A percentile compares a stretch with the other conserved stretches of the same genome.
These are phyloP conservation scores for Petrolisthes manimaculis DNA, from an alignment of 2,888 invertebrate genomes.

Conservation along the genomic window DNA sequence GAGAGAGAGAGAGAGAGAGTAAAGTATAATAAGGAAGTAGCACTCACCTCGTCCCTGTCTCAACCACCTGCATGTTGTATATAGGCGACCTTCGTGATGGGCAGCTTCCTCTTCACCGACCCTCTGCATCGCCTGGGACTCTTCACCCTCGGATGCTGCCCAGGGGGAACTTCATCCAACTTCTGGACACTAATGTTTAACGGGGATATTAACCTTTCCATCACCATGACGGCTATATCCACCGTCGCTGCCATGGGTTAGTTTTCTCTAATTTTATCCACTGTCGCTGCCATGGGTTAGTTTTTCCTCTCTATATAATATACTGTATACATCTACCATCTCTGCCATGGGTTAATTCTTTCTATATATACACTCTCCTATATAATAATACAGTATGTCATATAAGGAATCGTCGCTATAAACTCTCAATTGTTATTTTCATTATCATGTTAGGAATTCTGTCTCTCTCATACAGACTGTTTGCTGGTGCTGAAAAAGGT, in stretches of 20 bases:
- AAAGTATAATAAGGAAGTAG: too few species aligned
- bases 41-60: neutral
- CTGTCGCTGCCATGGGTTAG: constrained; percentile 16
- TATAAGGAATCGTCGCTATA: too few species aligned
- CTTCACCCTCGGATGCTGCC: constrained; percentile 71
- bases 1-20: too few species aligned
- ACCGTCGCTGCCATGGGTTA: constrained; percentile 8
- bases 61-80: neutral
- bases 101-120: constrained; percentile 40
- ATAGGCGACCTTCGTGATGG: neutral
- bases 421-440: too few species aligned
- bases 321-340: neutral
- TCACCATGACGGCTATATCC: constrained; percentile 22
- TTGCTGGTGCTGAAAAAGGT: too few species aligned
- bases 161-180: constrained; percentile 73
- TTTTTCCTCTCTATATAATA: neutral
- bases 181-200: constrained; percentile 73
- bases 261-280: neutral
- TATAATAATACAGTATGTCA: too few species aligned
- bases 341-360: neutral
- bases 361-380: neutral
- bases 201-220: constrained; percentile 72
- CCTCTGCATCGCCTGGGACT: constrained; percentile 70
- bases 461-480: too few species aligned
- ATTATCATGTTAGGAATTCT: too few species aligned